These are phyloP conservation scores for Melanocharis versteri DNA, from an alignment of 2,113 vertebrate species.

Conservation along the genomic window DNA sequence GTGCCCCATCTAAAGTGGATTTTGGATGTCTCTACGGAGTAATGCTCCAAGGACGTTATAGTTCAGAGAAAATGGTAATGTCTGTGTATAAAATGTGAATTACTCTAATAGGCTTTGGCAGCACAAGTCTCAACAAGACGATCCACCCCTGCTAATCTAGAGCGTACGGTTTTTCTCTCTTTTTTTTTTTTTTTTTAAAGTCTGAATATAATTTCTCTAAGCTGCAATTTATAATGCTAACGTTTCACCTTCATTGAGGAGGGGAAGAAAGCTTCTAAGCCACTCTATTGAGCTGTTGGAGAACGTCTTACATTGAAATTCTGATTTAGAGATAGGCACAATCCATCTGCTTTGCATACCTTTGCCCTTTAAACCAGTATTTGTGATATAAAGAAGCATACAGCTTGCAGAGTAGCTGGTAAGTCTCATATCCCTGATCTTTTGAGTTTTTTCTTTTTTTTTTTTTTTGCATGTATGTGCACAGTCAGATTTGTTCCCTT, in stretches of 20 bases:
- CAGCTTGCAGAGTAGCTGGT: background rate
- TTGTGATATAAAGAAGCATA: background rate
- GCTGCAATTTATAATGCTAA: constrained; percentile 48
- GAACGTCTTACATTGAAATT: background rate
- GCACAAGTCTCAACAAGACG: constrained; percentile 50
- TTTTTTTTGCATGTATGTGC: background rate
- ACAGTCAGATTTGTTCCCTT: background rate
- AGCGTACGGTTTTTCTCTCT: background rate
- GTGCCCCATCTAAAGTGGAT: constrained; percentile 49
- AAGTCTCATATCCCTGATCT: background rate
- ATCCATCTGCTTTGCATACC: constrained; percentile 27
- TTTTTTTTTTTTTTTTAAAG: background rate
- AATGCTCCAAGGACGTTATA: constrained; percentile 46
- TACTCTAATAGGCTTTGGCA: constrained; percentile 57
- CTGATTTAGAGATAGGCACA: background rate
- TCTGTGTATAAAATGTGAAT: constrained; percentile 46
- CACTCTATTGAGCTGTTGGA: background rate
- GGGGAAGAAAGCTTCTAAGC: background rate
- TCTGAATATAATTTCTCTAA: constrained; percentile 40
- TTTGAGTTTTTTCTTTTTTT: background rate
- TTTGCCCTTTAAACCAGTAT: constrained; percentile 29
- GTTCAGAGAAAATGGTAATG: constrained; percentile 65
- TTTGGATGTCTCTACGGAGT: constrained; percentile 40
- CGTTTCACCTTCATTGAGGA: background rate
- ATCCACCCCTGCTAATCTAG: constrained; percentile 10